These are phyloP conservation scores for Sinocyclocheilus maitianheensis DNA, from an alignment of 2,113 vertebrate species.

Conservation along the genomic window DNA sequence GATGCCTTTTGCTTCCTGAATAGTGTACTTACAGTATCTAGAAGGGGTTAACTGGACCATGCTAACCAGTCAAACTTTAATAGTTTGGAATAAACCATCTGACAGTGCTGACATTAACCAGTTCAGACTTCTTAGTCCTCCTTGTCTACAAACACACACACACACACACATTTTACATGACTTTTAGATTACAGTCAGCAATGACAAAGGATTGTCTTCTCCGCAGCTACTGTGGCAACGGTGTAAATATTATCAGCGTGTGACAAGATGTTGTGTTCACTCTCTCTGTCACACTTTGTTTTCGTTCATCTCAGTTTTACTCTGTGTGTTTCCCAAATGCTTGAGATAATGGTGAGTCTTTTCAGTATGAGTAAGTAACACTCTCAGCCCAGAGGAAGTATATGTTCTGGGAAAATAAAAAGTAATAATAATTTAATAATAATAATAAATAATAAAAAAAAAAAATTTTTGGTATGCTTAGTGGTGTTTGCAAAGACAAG, in stretches of 20 bases:
- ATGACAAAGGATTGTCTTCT: background rate
- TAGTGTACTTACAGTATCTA: too few relatives aligned
- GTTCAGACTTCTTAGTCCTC: background rate
- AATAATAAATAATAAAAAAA: too few relatives aligned
- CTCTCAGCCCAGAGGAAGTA: background rate
- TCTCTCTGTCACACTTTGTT: background rate
- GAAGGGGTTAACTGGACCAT: background rate
- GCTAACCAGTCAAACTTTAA: background rate
- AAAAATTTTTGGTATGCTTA: background rate
- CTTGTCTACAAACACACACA: background rate
- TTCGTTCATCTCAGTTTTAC: background rate
- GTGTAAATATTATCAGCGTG: slow-evolving; percentile 54
- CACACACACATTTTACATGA: background rate
- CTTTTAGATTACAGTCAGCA: background rate
- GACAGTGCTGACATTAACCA: background rate
- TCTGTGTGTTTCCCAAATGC: background rate
- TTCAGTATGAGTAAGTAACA: background rate
- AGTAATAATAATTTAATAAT: too few relatives aligned
- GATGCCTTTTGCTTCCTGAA: too few relatives aligned
- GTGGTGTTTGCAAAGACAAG: background rate
- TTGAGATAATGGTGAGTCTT: background rate
- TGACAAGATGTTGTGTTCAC: slow-evolving; percentile 6
- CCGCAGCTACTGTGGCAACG: slow-evolving; percentile 52
- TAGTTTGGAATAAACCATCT: background rate
- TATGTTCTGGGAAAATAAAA: background rate